Base-by-base conservation (phyloP, 2,888 invertebrate genomes). In the Nomada flava region DNA sequence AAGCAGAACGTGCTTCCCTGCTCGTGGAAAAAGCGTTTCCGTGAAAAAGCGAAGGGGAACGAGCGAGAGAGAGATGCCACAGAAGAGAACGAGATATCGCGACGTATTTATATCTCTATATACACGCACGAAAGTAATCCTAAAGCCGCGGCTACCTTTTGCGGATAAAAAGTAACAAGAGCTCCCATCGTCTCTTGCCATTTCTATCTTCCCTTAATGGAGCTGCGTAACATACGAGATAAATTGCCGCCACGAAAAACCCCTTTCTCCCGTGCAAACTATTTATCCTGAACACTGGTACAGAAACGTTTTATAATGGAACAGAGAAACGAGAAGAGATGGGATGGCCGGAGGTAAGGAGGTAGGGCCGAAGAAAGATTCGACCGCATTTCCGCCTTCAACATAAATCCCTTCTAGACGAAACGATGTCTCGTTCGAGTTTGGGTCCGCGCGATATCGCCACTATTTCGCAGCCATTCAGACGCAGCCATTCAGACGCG, bases 171-270 rank as follows among this genome's bases (percentile, higher is more conserved):
- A 80, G 80, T 15, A 47, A 15, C 47, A 11, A 11, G 13, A 69
- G 67, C 70, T 60, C 13, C 76, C 42, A 52, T 36, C 69, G 44
- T 47, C 60, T 29, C 47, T 23, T 47, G 36, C 78, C 85, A 85
- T 85, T 82, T 84, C 88, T 88, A 88, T 89, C 90, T 89, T 81
- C 84, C 71, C 84, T 86, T 90, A 91, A 90, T 89, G 89, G 90
- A 90, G 88, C 89, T 86, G 89, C 88, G 89, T 88, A 60, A 88
- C 85, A 87, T 86, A 83, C 84, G 75, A 86, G 86, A 89, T 88
- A 89, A 89, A 88, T 87, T 83, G 83, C 88, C 85, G 78, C 79
- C 76, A 78, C 78, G 82, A 80, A 82, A 85, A 86, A 81, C 0
- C 84, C 83, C 84, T 84, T 86, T 88, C 83, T 81, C 81, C 64